Evolutionary conservation across 2,113 vertebrate genomes (phyloP).

Genomic region (Spilogale gracilis): DNA sequence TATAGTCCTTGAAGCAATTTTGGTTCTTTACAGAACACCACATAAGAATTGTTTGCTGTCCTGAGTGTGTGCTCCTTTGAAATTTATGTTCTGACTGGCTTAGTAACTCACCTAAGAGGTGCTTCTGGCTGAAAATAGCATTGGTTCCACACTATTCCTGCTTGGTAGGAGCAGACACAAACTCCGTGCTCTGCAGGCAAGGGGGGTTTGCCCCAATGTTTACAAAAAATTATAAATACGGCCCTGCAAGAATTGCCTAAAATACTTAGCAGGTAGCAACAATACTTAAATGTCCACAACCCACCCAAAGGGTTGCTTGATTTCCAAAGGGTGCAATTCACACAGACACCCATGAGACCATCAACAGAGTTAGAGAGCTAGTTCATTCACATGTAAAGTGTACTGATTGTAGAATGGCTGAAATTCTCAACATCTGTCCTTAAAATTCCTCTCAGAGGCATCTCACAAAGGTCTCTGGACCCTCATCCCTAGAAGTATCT

Average conservation of each 20-base stretch:
- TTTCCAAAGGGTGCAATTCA: background rate
- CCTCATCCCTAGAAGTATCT: background rate
- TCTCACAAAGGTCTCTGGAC: background rate
- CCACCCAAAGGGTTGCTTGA: background rate
- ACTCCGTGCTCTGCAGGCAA: background rate
- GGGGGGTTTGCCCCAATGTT: conserved; percentile 30
- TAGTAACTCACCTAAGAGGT: conserved; percentile 33
- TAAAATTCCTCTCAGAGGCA: background rate
- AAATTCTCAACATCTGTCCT: background rate
- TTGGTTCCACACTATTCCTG: background rate
- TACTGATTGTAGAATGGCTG: background rate
- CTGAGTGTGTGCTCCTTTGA: background rate
- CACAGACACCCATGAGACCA: background rate
- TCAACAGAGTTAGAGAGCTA: background rate
- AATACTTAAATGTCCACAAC: background rate
- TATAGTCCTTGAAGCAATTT: background rate
- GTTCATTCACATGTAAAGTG: background rate
- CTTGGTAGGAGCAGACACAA: conserved; percentile 11
- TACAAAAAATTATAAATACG: conserved; percentile 37
- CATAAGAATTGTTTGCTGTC: background rate
- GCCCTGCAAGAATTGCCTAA: background rate
- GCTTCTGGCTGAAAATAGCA: background rate
- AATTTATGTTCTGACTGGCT: background rate
- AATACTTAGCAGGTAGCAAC: background rate
- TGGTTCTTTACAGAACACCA: background rate